phyloP scores from a whole-genome alignment of 2,797 vertebrate species.

The Crenichthys baileyi region DNA sequence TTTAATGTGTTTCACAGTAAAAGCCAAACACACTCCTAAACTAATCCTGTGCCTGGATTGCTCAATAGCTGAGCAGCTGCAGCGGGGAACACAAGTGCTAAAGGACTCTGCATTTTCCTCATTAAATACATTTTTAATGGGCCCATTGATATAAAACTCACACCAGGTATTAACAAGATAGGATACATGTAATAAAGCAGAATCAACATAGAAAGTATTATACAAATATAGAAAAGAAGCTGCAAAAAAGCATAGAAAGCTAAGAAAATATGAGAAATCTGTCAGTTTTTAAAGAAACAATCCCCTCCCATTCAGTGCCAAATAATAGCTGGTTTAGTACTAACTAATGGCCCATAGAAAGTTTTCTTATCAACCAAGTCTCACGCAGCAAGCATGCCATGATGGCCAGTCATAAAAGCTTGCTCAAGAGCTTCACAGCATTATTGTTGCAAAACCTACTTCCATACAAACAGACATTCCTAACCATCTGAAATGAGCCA shows the following conservation, averaged over 20 bases:
- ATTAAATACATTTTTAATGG: neutral
- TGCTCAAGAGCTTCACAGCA: too few relatives aligned
- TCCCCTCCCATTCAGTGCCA: neutral
- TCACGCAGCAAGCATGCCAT: too few relatives aligned
- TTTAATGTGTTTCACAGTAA: conserved; percentile 14
- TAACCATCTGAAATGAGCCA: too few relatives aligned
- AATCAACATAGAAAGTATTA: neutral
- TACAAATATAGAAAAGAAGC: neutral
- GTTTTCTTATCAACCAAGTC: too few relatives aligned
- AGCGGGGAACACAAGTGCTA: neutral
- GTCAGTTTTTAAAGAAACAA: neutral
- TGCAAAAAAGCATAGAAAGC: neutral
- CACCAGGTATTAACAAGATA: neutral
- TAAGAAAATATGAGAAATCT: neutral
- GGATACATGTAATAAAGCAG: neutral
- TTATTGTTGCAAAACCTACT: too few relatives aligned
- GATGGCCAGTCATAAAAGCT: too few relatives aligned
- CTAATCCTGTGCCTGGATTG: neutral
- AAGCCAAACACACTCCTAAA: conserved; percentile 4
- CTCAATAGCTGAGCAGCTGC: neutral
- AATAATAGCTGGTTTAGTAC: too few relatives aligned
- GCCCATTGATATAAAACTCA: neutral
- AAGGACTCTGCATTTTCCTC: neutral
- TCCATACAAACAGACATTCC: too few relatives aligned
- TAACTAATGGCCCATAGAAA: too few relatives aligned